These are phyloP conservation scores for Pyrocephalus nanus DNA, from an alignment of 2,797 vertebrate species.

Conservation along the genomic window DNA sequence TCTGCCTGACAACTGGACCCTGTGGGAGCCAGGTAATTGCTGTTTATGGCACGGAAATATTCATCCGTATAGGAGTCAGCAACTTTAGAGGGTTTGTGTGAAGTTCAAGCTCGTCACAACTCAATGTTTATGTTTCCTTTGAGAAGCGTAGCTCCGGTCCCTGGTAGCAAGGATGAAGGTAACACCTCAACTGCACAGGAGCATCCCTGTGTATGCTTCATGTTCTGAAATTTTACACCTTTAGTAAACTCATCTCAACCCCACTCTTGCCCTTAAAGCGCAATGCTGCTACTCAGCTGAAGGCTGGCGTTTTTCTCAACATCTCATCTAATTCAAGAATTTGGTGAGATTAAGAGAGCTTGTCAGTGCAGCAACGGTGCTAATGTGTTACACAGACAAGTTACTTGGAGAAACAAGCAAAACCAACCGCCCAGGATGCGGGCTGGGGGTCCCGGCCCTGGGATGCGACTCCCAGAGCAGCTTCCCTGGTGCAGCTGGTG, in stretches of 20 bases:
- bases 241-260: neutral
- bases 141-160: neutral
- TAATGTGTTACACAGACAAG: neutral
- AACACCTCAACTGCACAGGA: neutral
- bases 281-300: neutral
- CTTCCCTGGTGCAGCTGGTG: neutral
- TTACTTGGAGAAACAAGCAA: neutral
- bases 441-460: neutral
- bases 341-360: neutral
- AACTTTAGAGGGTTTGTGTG: neutral
- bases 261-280: neutral
- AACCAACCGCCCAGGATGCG: neutral
- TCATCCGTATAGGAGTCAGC: neutral
- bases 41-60: neutral
- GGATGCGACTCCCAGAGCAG: neutral
- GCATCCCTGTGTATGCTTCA: fast-evolving
- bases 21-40: neutral
- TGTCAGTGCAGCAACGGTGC: neutral
- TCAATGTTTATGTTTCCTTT: neutral
- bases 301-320: neutral
- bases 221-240: neutral
- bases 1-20: neutral
- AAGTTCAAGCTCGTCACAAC: slow-evolving; percentile 2
- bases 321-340: neutral
- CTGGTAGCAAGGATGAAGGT: fast-evolving